Percentiles rank a stretch among this genome's conserved stretches.
Conservation (phyloP, 2,113 vertebrate species). For the Pomatorhinus ruficollis region DNA sequence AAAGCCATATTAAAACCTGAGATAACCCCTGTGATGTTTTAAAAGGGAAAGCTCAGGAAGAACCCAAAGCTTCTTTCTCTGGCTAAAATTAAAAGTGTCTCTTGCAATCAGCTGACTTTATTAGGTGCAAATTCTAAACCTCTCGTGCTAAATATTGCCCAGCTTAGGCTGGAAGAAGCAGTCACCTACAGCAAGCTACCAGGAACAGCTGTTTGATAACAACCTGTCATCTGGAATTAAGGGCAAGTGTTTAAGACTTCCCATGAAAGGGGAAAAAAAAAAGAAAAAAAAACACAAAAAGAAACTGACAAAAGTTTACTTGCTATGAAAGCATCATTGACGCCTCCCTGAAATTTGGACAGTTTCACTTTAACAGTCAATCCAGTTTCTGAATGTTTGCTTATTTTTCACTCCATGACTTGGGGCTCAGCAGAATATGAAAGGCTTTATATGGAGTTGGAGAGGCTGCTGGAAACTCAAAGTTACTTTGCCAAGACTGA, state of each 20-base stretch:
- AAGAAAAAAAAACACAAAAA: background rate
- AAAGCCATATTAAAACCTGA: background rate
- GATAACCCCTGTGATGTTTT: background rate
- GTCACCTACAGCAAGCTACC: background rate
- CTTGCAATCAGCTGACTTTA: background rate
- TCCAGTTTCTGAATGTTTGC: background rate
- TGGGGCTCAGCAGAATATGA: background rate
- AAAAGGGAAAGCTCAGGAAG: conserved; percentile 12
- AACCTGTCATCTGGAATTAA: background rate
- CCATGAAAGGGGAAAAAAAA: background rate
- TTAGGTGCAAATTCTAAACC: conserved; percentile 14
- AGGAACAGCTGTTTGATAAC: background rate
- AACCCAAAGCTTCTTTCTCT: conserved; percentile 10
- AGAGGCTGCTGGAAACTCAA: background rate
- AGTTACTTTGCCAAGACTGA: background rate
- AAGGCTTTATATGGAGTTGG: background rate
- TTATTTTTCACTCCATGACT: background rate
- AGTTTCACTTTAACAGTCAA: background rate
- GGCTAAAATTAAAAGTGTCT: conserved; percentile 20
- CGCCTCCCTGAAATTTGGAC: background rate
- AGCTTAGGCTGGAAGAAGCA: background rate
- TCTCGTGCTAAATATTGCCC: background rate
- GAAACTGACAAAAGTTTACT: background rate
- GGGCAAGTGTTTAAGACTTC: background rate
- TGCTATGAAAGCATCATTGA: background rate